A percentile compares a stretch with the other conserved stretches of the same genome.
These are phyloP conservation scores for Danio aesculapii DNA, from an alignment of 2,797 vertebrate genomes.

Conservation along the genomic window DNA sequence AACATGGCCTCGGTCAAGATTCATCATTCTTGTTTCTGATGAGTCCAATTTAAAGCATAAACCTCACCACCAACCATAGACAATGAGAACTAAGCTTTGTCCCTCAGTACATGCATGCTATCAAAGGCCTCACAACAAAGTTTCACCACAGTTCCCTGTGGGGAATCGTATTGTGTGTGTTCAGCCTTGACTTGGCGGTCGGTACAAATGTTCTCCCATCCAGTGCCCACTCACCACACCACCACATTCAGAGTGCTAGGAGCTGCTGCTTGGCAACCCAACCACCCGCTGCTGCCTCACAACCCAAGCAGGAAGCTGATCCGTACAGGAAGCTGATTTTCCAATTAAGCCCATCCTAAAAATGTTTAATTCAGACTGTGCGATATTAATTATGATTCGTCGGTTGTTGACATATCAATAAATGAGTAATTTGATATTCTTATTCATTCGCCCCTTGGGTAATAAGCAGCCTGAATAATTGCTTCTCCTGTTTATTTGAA, in stretches of 20 bases:
- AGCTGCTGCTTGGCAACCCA: constrained; percentile 44
- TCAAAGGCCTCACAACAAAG: neutral
- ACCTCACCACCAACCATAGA: neutral
- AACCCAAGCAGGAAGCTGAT: constrained; percentile 20
- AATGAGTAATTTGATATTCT: constrained; percentile 39
- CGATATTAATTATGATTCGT: constrained; percentile 28
- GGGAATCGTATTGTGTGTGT: constrained; percentile 5
- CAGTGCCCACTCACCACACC: constrained; percentile 26
- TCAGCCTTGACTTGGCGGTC: neutral
- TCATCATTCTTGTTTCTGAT: neutral
- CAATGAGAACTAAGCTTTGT: neutral
- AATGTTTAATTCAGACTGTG: constrained; percentile 3
- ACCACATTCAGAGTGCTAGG: constrained; percentile 16
- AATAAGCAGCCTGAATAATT: constrained; percentile 43
- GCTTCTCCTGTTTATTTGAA: constrained; percentile 35
- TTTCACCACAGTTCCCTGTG: constrained; percentile 3
- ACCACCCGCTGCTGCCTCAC: constrained; percentile 18
- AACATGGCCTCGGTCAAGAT: too few relatives aligned
- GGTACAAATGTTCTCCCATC: constrained; percentile 26
- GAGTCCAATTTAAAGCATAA: neutral
- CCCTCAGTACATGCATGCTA: neutral
- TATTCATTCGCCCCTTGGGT: constrained; percentile 32
- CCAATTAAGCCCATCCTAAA: constrained; percentile 33
- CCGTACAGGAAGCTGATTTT: constrained; percentile 14
- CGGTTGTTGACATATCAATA: constrained; percentile 51